Evolutionary conservation across 2,113 vertebrate genomes (phyloP).

Genomic region (Ramphastos sulfuratus): DNA sequence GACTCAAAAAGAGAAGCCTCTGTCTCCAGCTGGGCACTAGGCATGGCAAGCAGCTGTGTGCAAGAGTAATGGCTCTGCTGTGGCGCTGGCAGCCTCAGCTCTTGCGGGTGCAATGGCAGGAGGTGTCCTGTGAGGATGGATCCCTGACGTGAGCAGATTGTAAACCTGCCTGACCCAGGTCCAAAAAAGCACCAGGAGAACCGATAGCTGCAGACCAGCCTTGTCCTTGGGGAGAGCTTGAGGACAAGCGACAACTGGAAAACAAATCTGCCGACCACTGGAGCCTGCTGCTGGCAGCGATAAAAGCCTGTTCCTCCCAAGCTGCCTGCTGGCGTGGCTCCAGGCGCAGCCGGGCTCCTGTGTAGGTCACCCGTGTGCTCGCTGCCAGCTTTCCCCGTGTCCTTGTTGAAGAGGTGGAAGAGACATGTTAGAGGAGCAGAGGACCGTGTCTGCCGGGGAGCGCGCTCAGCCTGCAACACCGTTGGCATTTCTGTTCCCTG

Average conservation of each 20-base stretch:
- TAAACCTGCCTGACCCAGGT: not conserved
- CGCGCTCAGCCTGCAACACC: rapidly evolving
- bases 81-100: rapidly evolving
- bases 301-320: not conserved
- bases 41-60: rapidly evolving
- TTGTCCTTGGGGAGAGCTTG: not conserved
- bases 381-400: not conserved
- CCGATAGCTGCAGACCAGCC: not conserved
- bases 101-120: rapidly evolving
- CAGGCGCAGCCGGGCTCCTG: constrained; percentile 8
- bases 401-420: constrained; percentile 21
- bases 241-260: constrained; percentile 1
- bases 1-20: not conserved
- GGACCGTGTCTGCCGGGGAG: not conserved
- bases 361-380: constrained; percentile 19
- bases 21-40: not conserved
- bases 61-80: not conserved
- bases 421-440: not conserved
- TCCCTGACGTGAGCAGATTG: rapidly evolving
- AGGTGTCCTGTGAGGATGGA: rapidly evolving
- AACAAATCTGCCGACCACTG: not conserved
- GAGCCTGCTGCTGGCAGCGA: constrained; percentile 21
- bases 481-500: not conserved
- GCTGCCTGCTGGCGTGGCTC: constrained; percentile 14
- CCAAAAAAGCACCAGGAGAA: not conserved